phyloP scores from a whole-genome alignment of 2,888 invertebrate species.

The Synanthedon vespiformis region DNA sequence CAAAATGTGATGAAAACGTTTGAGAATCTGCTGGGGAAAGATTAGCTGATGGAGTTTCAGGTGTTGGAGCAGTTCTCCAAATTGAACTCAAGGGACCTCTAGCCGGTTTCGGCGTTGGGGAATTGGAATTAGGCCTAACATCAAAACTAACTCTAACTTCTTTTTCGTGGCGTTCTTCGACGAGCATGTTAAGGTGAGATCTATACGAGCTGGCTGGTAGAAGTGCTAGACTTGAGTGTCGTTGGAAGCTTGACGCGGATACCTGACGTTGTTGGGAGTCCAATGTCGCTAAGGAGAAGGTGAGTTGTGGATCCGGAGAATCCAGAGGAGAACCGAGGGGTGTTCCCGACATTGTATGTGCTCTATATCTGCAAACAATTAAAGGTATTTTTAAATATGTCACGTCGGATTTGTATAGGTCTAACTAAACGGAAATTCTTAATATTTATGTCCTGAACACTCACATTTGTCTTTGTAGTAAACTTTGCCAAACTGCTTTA shows the following conservation, averaged over 20 bases:
- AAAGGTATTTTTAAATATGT: background rate
- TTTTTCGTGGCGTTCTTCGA: conserved; percentile 57
- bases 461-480: conserved; percentile 89
- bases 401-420: background rate
- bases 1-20: conserved; percentile 74
- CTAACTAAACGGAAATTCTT: no score
- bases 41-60: conserved; percentile 78
- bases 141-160: conserved; percentile 62
- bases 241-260: conserved; percentile 67
- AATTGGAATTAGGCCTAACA: conserved; percentile 44
- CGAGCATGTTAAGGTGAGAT: conserved; percentile 61
- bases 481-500: conserved; percentile 92
- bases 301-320: conserved; percentile 79
- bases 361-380: conserved; percentile 76
- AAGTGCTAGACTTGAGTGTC: conserved; percentile 58
- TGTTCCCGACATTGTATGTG: conserved; percentile 84
- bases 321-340: conserved; percentile 86
- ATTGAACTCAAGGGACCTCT: conserved; percentile 56
- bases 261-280: conserved; percentile 74
- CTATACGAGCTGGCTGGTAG: conserved; percentile 63
- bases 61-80: conserved; percentile 68
- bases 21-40: conserved; percentile 71
- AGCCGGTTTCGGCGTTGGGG: conserved; percentile 43
- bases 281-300: conserved; percentile 74
- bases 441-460: conserved; percentile 23